phyloP scores from a whole-genome alignment of 1,140 invertebrate genomes.

The Samia ricini region DNA sequence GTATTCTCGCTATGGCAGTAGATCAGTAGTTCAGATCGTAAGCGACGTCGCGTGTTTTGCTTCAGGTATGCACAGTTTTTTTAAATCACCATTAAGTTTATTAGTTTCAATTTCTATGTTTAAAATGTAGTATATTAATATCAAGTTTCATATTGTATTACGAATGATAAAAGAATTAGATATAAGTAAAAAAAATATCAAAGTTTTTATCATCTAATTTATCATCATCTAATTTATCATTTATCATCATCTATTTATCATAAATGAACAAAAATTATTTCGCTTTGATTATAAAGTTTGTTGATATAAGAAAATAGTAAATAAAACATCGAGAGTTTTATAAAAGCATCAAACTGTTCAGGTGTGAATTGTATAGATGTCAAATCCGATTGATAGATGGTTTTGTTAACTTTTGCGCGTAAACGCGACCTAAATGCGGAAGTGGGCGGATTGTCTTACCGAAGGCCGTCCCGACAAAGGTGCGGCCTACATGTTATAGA shows the following conservation, averaged over 20 bases:
- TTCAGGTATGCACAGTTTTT: slow-evolving; percentile 32
- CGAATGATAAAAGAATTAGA: too few species aligned
- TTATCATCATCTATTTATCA: too few species aligned
- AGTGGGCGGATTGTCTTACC: slow-evolving; percentile 27
- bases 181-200: too few species aligned
- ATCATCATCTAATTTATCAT: too few species aligned
- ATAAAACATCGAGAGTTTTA: neutral
- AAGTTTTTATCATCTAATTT: too few species aligned
- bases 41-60: slow-evolving; percentile 26
- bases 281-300: too few species aligned
- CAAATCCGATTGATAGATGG: slow-evolving; percentile 32
- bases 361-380: slow-evolving; percentile 29
- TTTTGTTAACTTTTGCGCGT: slow-evolving; percentile 26
- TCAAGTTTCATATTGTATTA: neutral
- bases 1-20: slow-evolving; percentile 39
- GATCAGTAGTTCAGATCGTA: slow-evolving; percentile 18
- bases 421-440: slow-evolving; percentile 30
- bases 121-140: neutral
- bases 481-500: slow-evolving; percentile 4
- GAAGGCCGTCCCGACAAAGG: slow-evolving; percentile 18
- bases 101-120: neutral
- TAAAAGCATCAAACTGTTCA: slow-evolving; percentile 13
- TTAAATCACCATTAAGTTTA: neutral
- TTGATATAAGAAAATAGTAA: neutral
- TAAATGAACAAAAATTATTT: too few species aligned